Base-by-base conservation (phyloP, 2,888 invertebrate genomes). In the Drosophila emarginata region DNA sequence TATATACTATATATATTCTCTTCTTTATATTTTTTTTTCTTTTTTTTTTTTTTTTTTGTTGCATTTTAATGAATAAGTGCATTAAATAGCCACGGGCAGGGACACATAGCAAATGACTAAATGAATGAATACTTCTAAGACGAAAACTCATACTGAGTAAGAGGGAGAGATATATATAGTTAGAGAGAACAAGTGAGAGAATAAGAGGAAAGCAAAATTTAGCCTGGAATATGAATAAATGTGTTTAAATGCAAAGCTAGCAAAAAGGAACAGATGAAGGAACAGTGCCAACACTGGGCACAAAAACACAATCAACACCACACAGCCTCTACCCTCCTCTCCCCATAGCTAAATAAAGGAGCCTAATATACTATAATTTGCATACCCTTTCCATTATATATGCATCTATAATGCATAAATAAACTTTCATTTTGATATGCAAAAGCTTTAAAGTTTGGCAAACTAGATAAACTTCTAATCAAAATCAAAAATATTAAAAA, bases 21-120 rank as follows among this genome's bases (percentile, higher is more conserved):
- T 72, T 71, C 78, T 72, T 11, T 32, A 37, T 63, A 40, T 14
- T 60, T 26, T 56, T 15, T 62, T 21, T 57, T 57, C 64, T 59
- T 65, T 70, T 61, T 59, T 65, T 58, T 64, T 70, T 63, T 62
- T 50, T 57, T 50, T 40, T 12, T 63, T 64, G 70, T 76, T 80
- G 68, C 77, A 72, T 76, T 83, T 81, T 77, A 83, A 88, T 88
- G 88, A 83, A 83, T 87, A 87, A 84, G 87, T 87, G 87, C 87
- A 84, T 88, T 82, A 83, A 88, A 88, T 80, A 80, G 78, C 81
- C 75, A 70, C 69, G 80, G 53, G 63, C 59, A 50, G 14, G 63
- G 58, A 6, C 15, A 26, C 51, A 18, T 68, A 74, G 88, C 75
- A 66, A 83, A 79, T 82, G 80, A 82, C 83, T 86, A 80, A 81